A percentile compares a stretch with the other conserved stretches of the same genome.
Conservation (phyloP, 2,797 vertebrate species). For the Hirundo rustica region DNA sequence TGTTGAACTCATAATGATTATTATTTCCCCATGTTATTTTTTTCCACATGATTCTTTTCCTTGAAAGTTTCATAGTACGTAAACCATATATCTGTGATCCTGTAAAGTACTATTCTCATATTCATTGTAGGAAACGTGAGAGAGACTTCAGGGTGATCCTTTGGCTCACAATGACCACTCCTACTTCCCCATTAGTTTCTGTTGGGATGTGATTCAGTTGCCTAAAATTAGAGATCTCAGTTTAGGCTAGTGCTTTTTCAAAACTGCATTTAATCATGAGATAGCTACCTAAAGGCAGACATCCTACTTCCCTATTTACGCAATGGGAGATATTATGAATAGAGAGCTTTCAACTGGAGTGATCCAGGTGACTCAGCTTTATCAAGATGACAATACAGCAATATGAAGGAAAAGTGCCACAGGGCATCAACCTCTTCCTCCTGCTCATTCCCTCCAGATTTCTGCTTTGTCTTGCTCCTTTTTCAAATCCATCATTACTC, state of each 20-base stretch:
- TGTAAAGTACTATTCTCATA: not conserved
- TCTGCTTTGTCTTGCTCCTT: not conserved
- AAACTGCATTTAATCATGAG: not conserved
- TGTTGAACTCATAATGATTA: not conserved
- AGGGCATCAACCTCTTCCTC: not conserved
- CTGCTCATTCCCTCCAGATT: not conserved
- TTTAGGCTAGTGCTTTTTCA: not conserved
- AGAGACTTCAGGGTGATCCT: not conserved
- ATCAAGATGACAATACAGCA: not conserved
- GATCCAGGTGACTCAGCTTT: not conserved
- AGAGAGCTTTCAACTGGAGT: not conserved
- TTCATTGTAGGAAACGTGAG: not conserved
- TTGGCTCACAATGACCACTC: not conserved
- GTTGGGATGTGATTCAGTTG: not conserved
- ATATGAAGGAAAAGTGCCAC: not conserved
- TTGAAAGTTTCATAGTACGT: not conserved
- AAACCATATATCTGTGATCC: not conserved
- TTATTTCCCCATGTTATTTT: not conserved
- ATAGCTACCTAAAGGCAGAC: not conserved
- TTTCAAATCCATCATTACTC: not conserved
- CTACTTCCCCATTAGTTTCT: not conserved
- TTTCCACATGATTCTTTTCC: not conserved
- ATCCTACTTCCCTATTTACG: not conserved
- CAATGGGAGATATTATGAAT: not conserved
- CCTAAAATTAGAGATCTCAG: not conserved